Evolutionary conservation across 2,888 invertebrate species (phyloP), one percentile per base, ranked within the genome.

Genomic region (Perithous albicinctus): DNA sequence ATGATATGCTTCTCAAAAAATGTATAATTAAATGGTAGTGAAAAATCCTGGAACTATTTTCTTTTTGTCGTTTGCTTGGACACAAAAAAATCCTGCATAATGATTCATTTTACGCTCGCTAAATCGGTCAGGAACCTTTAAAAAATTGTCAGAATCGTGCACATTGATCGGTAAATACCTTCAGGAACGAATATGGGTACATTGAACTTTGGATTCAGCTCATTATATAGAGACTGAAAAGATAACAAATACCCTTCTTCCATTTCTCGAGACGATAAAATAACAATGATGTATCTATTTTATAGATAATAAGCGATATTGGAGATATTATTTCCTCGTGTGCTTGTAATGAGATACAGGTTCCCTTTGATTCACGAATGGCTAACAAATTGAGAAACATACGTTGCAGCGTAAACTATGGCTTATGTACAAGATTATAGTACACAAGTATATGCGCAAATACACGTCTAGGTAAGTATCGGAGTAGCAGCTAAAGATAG

Each of bases 401-500:
- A 48, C 43, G 15, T 51, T 10, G 10, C 10, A 0, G 23, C 10
- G 2, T 48, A 20, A 48, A 48, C 20, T 10, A 48, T 7, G 29
- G 38, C 38, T 1, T 1, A 38, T 10, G 3, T 38, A 0, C 20
- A 7, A 20, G 48, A 10, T 8, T 7, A 43, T 43, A 3, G 20
- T 20, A 51, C 20, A 12, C 23, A 23, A 23, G 20, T 51, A 23
- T 15, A 29, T 56, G 10, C n/a, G 48, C 12, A 23, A 41, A 43
- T 66, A 29, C 35, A 12, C 67, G 48, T 67, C 56, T 51, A 38
- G 32, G 67, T 61, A 51, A 67, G 67, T 51, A 67, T 79, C 67
- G 66, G n/a, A 51, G 51, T n/a, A 46, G 74, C 61, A 26, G 51
- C 41, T 54, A 63, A 79, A 64, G 35, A 75, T 61, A 56, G 23